These are phyloP conservation scores for Rhinoraja longicauda DNA, from an alignment of 2,797 vertebrate species.

Conservation along the genomic window DNA sequence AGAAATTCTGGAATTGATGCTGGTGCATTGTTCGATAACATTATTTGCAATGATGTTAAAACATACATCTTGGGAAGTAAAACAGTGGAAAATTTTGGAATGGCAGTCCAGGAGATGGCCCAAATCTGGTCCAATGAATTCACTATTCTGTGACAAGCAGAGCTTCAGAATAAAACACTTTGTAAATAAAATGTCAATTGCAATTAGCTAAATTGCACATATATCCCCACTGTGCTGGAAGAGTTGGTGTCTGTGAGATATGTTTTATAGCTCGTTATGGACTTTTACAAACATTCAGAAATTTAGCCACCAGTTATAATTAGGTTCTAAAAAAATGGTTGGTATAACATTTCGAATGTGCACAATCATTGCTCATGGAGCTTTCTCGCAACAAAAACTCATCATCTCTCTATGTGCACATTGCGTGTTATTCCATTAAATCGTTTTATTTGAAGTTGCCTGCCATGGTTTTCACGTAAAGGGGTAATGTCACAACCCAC, in stretches of 20 bases:
- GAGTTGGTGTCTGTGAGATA: neutral
- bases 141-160: neutral
- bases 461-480: neutral
- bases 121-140: neutral
- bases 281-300: neutral
- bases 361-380: neutral
- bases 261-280: neutral
- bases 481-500: neutral
- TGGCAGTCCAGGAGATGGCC: neutral
- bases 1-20: neutral
- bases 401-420: neutral
- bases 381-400: neutral
- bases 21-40: neutral
- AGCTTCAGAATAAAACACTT: neutral
- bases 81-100: neutral
- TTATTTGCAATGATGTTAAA: neutral
- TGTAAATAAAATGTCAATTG: neutral
- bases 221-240: neutral
- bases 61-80: neutral
- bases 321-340: neutral
- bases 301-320: neutral
- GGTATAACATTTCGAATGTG: neutral
- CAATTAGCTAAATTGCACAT: neutral
- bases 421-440: neutral
- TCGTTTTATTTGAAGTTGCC: conserved; percentile 10